A percentile compares a stretch with the other conserved stretches of the same genome.
Conservation (phyloP, 2,113 vertebrate species). For the Hippolais icterina region DNA sequence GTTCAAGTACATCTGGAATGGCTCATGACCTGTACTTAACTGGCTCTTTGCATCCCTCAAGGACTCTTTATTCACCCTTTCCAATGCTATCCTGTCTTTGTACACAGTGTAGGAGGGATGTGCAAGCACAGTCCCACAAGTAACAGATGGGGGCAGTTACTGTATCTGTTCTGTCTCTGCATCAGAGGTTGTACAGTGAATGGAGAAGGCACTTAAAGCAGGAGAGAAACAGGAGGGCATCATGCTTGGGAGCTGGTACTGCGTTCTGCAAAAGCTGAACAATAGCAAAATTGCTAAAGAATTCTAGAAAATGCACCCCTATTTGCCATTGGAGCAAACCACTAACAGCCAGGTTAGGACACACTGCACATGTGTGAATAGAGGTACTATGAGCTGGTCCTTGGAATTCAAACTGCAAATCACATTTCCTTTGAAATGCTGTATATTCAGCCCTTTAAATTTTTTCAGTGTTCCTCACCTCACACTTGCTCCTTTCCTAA, state of each 20-base stretch:
- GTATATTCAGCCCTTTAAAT: background rate
- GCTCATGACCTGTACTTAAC: background rate
- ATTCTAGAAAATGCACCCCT: background rate
- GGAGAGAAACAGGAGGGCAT: background rate
- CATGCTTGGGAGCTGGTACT: background rate
- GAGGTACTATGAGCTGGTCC: background rate
- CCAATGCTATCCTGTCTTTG: background rate
- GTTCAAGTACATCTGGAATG: background rate
- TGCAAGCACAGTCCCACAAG: background rate
- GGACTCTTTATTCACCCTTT: background rate
- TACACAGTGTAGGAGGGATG: background rate
- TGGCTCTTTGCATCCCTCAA: background rate
- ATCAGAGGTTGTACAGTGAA: background rate
- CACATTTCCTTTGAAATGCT: background rate
- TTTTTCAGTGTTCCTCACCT: background rate
- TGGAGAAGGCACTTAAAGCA: background rate
- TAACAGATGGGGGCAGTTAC: background rate
- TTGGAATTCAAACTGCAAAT: background rate
- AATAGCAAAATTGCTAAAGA: background rate
- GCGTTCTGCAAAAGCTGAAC: background rate
- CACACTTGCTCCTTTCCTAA: background rate
- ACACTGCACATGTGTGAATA: rapidly evolving
- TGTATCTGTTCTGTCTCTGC: background rate
- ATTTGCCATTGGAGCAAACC: background rate
- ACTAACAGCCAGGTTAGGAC: background rate